Evolutionary conservation across 2,113 vertebrate genomes (phyloP), one percentile per base, ranked within the genome.

Genomic region (Triplophysa siluroides): DNA sequence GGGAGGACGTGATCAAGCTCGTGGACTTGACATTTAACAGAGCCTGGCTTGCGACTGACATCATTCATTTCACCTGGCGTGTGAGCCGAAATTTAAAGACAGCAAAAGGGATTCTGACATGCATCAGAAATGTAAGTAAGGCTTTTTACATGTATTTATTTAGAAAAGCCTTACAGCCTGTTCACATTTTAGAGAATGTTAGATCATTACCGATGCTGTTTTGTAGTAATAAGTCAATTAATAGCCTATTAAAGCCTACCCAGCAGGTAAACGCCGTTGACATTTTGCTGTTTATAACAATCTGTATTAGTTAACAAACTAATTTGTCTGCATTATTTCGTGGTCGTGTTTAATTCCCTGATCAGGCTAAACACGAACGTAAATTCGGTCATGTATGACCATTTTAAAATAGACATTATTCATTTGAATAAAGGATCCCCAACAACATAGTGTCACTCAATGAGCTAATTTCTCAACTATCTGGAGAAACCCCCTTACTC

Each of bases 51-150:
- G 73, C 8, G 38, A 12, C 14, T 75, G 21, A 63, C 41, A 75
- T 62, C 72, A 43, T 47, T 75, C 58, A 24, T 54, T 52, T 64
- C 41, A 77, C 75, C 75, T 77, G 61, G 58, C 41, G 73, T 65
- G 47, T 45, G 74, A 65, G 75, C 62, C 61, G 24, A 52, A 11
- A 64, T 21, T 52, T 16, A 77, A 33, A 77, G 75, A 77, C 61
- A 77, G 62, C 24, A 10, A 87, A 86, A 83, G 85, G 80, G 89
- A 81, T 87, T 90, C 87, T 92, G 92, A 92, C 91, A 93, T 93
- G 92, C 92, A 91, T 92, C 91, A 90, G 87, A 92, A 91, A 89
- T 87, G 92, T 93, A 81, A 93, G 92, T 91, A 0, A 45, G 6
- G n/a, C 12, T 65, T 74, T 61, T 41, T n/a, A 68, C 1, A 58